A percentile compares a stretch with the other conserved stretches of the same genome.
phyloP scores from a whole-genome alignment of 2,888 invertebrate species.

The Sinohyriopsis cumingii region DNA sequence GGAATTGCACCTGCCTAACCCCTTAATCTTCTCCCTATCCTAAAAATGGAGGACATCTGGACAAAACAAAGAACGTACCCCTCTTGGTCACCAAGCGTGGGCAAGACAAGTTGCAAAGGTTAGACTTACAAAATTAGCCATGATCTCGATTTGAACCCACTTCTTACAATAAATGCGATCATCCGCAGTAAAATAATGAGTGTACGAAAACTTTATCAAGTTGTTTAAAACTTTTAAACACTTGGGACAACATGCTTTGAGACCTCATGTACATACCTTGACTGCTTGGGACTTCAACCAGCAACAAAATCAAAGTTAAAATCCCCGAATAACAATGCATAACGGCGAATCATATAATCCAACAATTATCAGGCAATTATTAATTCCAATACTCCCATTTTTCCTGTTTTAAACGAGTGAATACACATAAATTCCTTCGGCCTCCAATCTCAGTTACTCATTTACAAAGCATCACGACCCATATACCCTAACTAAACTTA shows the following conservation, averaged over 20 bases:
- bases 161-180: too few species aligned
- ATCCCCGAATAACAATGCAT: conserved; percentile 5
- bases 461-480: too few species aligned
- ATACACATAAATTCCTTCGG: background rate
- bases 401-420: background rate
- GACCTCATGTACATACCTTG: conserved; percentile 3
- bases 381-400: conserved; percentile 2
- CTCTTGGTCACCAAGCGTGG: too few species aligned
- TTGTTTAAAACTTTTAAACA: background rate
- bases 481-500: too few species aligned
- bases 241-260: too few species aligned
- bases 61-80: too few species aligned
- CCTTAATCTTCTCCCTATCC: too few species aligned
- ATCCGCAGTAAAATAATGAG: conserved; percentile 2
- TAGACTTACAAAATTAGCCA: too few species aligned
- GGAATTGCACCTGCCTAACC: too few species aligned
- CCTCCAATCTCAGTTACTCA: background rate
- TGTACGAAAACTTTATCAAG: background rate
- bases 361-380: background rate
- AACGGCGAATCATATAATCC: conserved; percentile 9
- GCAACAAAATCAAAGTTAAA: conserved; percentile 7
- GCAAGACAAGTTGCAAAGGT: too few species aligned
- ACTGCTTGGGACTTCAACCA: background rate
- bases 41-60: too few species aligned
- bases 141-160: too few species aligned